Percentiles rank a stretch among this genome's conserved stretches.
These are phyloP conservation scores for Agrochola litura DNA, from an alignment of 2,888 invertebrate genomes.

Conservation along the genomic window DNA sequence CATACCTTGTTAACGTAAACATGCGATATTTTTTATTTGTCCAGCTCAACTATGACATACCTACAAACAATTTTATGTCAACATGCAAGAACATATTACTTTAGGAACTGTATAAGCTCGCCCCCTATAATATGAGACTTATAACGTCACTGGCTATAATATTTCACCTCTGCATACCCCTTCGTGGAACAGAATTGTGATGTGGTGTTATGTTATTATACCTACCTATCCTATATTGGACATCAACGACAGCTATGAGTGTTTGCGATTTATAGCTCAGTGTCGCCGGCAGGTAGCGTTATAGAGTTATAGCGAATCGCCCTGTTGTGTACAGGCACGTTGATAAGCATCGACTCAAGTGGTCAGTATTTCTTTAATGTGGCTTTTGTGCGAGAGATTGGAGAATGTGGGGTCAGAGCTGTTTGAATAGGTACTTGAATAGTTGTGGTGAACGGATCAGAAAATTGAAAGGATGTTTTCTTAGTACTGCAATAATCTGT, in stretches of 20 bases:
- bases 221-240: not conserved
- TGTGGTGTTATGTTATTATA: slow-evolving; percentile 3
- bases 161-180: not conserved
- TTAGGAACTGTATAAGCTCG: no score
- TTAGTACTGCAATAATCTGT: not conserved
- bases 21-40: no score
- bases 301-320: slow-evolving; percentile 36
- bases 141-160: no score
- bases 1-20: no score
- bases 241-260: slow-evolving; percentile 66
- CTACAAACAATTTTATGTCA: no score
- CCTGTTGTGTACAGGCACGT: slow-evolving; percentile 17
- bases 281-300: slow-evolving; percentile 81
- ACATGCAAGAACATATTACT: no score
- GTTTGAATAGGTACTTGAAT: slow-evolving; percentile 37
- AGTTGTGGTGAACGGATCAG: slow-evolving; percentile 11
- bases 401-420: not conserved
- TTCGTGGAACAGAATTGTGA: not conserved
- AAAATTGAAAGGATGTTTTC: slow-evolving; percentile 9
- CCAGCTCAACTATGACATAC: no score
- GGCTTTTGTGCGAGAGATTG: slow-evolving; percentile 55
- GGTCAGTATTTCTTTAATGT: slow-evolving; percentile 35
- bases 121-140: no score
- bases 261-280: slow-evolving; percentile 84
- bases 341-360: slow-evolving; percentile 7